Evolutionary conservation across 2,888 invertebrate genomes (phyloP).

Genomic region (Lypha dubia): DNA sequence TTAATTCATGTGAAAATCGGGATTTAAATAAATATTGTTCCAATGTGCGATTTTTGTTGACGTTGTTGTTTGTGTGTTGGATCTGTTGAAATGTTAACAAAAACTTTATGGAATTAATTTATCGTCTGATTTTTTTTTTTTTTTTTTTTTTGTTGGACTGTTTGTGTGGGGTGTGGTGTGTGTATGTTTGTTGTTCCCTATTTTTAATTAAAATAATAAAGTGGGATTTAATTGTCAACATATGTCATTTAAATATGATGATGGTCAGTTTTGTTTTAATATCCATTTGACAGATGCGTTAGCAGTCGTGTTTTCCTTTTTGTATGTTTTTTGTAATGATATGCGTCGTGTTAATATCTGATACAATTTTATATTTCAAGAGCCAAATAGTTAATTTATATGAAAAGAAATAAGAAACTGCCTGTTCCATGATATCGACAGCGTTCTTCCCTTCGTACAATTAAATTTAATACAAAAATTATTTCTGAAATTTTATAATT

Average conservation of each 20-base stretch:
- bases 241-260: constrained; percentile 58
- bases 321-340: constrained; percentile 6
- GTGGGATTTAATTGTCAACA: constrained; percentile 65
- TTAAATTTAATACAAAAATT: too few relatives aligned
- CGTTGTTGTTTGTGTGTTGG: constrained; percentile 15
- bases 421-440: too few relatives aligned
- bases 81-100: constrained; percentile 50
- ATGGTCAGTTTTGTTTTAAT: constrained; percentile 42
- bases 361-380: not conserved
- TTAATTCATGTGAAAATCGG: constrained; percentile 74
- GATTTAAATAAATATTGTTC: constrained; percentile 72
- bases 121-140: constrained; percentile 40
- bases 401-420: too few relatives aligned
- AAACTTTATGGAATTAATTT: constrained; percentile 61
- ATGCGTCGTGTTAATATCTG: not conserved
- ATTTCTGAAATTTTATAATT: too few relatives aligned
- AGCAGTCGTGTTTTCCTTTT: constrained; percentile 50
- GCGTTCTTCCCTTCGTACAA: too few relatives aligned
- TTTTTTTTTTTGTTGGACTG: too few relatives aligned
- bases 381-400: not conserved
- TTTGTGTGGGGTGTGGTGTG: constrained; percentile 7
- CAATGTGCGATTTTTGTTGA: constrained; percentile 13
- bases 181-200: not conserved
- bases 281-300: constrained; percentile 36
- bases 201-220: constrained; percentile 55